Conservation (phyloP, 1,140 invertebrate species). For the Tetramorium simillimum region DNA sequence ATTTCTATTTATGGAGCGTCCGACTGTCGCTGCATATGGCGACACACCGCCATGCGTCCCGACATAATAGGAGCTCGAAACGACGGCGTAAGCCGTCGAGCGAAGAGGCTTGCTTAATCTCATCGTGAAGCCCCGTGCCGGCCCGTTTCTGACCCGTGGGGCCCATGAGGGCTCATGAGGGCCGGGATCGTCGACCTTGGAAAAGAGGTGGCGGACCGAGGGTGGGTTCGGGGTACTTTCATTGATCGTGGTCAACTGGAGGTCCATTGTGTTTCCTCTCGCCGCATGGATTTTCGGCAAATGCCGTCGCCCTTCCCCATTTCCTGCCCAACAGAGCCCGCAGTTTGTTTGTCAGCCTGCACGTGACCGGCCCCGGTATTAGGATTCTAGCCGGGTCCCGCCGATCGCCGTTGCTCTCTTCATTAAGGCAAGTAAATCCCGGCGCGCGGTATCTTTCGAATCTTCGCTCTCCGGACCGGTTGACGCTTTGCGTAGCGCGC, state of each 20-base stretch:
- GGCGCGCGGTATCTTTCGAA: background rate
- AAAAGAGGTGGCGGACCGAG: conserved; percentile 17
- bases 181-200: conserved; percentile 40
- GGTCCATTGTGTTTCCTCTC: conserved; percentile 75
- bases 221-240: conserved; percentile 71
- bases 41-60: background rate
- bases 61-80: conserved; percentile 26
- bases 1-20: conserved; percentile 47
- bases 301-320: conserved; percentile 46
- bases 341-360: conserved; percentile 78
- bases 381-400: conserved; percentile 75
- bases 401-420: conserved; percentile 74
- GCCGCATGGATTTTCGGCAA: conserved; percentile 66
- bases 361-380: conserved; percentile 79
- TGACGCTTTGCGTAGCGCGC: conserved; percentile 30
- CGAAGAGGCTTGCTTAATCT: conserved; percentile 8
- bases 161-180: background rate
- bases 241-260: conserved; percentile 78
- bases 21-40: conserved; percentile 11
- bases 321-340: conserved; percentile 58
- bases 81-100: background rate
- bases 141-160: background rate
- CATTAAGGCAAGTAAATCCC: conserved; percentile 57
- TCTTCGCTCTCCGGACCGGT: background rate
- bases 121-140: background rate